Conservation (phyloP, 2,113 vertebrate species). For the Podarcis muralis region DNA sequence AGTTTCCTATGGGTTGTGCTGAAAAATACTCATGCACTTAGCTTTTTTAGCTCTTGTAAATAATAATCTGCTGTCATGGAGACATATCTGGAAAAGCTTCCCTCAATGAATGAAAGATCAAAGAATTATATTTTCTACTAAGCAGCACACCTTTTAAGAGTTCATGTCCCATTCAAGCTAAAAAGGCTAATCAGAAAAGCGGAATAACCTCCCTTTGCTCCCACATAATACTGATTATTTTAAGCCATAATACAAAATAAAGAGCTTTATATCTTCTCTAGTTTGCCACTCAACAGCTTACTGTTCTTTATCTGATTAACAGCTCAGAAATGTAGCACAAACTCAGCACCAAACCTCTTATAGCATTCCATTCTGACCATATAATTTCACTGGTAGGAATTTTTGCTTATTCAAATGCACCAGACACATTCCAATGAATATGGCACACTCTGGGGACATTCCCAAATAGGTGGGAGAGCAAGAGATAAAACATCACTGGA, state of each 20-base stretch:
- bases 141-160: not conserved
- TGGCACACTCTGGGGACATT: not conserved
- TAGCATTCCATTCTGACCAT: not conserved
- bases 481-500: too few relatives aligned
- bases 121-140: conserved; percentile 2
- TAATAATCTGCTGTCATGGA: not conserved
- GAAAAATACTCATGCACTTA: conserved; percentile 14
- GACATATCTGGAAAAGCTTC: not conserved
- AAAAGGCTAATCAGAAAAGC: not conserved
- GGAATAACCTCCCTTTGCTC: not conserved
- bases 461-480: not conserved
- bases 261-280: not conserved
- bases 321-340: not conserved
- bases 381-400: not conserved
- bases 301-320: not conserved
- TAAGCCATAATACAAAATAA: not conserved
- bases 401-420: not conserved
- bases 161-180: not conserved
- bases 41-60: not conserved
- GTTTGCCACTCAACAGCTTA: not conserved
- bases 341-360: not conserved
- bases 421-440: not conserved
- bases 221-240: not conserved
- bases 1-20: not conserved
- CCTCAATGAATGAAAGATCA: not conserved